These are phyloP conservation scores for Monodelphis domestica DNA, from an alignment of 2,797 vertebrate species.

Conservation along the genomic window DNA sequence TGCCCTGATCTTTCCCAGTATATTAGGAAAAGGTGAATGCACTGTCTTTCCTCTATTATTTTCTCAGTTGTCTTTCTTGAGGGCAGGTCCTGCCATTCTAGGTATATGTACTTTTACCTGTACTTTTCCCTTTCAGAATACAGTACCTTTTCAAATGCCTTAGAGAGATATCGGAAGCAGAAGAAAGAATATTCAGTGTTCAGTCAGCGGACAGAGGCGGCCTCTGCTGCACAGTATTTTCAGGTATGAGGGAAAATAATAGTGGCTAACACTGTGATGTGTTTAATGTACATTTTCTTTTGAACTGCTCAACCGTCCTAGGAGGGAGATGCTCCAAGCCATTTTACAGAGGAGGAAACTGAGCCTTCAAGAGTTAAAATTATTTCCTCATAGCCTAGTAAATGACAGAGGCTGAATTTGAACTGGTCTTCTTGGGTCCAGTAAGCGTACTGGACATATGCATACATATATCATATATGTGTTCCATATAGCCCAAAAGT, in stretches of 20 bases:
- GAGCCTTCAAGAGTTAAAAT: not conserved
- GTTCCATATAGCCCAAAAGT: not conserved
- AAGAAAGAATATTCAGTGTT: conserved; percentile 78
- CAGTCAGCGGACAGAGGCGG: conserved; percentile 80
- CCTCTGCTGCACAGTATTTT: conserved; percentile 82
- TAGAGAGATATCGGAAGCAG: conserved; percentile 73
- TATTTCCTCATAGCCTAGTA: not conserved
- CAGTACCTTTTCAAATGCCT: conserved; percentile 79
- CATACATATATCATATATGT: too few species aligned
- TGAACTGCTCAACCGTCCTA: not conserved
- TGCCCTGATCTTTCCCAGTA: not conserved
- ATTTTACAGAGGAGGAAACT: not conserved
- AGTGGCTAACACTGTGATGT: not conserved
- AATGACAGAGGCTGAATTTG: not conserved
- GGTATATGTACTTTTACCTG: conserved; percentile 27
- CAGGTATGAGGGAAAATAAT: conserved; percentile 78
- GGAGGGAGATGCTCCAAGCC: not conserved
- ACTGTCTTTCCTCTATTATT: conserved; percentile 27
- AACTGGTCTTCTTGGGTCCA: not conserved
- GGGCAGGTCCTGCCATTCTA: conserved; percentile 29
- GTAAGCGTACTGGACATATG: too few species aligned
- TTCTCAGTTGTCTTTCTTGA: conserved; percentile 25
- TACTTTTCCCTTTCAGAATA: conserved; percentile 81
- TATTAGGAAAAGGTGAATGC: not conserved
- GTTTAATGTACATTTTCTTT: not conserved